Evolutionary conservation across 2,888 invertebrate species (phyloP).

Genomic region (Halictus quadricinctus): DNA sequence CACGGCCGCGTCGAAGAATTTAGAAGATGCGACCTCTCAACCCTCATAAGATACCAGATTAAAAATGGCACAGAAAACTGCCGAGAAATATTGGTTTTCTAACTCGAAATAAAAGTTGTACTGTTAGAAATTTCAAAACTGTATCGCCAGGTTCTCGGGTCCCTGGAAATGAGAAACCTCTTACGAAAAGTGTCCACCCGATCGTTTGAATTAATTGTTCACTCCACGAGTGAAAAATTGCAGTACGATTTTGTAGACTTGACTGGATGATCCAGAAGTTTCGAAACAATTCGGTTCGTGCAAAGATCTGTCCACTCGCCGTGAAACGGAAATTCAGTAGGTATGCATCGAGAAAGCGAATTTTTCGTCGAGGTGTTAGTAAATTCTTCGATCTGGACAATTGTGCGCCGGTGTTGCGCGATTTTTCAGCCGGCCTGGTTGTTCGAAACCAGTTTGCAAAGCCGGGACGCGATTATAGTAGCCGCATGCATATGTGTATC

Average conservation of each 20-base stretch:
- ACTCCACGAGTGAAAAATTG: background rate
- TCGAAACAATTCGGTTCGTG: background rate
- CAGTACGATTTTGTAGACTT: background rate
- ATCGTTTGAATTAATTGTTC: too few species aligned
- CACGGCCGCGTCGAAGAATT: background rate
- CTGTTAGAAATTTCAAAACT: too few species aligned
- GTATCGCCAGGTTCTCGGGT: too few species aligned
- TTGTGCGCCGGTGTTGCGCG: background rate
- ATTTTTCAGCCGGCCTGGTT: conserved; percentile 55
- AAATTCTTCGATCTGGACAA: background rate
- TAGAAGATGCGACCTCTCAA: background rate
- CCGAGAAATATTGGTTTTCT: background rate
- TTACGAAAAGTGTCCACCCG: too few species aligned
- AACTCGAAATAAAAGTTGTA: background rate
- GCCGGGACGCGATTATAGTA: conserved; percentile 32
- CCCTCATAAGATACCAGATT: background rate
- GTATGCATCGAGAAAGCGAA: background rate
- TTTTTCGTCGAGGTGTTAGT: background rate
- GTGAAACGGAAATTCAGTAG: background rate
- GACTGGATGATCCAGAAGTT: background rate
- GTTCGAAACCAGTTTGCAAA: conserved; percentile 61
- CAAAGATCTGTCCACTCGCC: background rate
- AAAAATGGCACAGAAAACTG: conserved; percentile 1
- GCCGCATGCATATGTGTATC: conserved; percentile 17
- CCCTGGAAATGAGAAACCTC: too few species aligned